These are phyloP conservation scores for Drosophila nigricruria DNA, from an alignment of 2,888 invertebrate genomes.

Conservation along the genomic window DNA sequence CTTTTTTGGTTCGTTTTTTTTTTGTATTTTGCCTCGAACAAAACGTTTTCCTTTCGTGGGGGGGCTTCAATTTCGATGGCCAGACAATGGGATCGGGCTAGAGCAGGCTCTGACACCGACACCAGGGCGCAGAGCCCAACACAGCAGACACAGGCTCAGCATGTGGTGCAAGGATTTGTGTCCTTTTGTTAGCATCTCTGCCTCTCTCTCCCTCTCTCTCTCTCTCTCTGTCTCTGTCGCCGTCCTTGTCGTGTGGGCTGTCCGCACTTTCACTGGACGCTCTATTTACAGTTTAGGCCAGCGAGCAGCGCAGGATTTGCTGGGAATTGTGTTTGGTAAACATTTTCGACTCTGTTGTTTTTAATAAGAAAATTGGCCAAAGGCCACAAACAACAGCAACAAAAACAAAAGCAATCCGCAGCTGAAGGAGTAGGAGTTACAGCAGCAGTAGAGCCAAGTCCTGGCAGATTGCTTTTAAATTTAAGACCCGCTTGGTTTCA, in stretches of 20 bases:
- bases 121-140: conserved; percentile 15
- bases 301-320: conserved; percentile 59
- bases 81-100: conserved; percentile 42
- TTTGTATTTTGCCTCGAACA: conserved; percentile 42
- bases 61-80: conserved; percentile 40
- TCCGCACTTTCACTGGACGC: conserved; percentile 76
- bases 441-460: conserved; percentile 13
- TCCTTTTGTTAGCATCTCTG: conserved; percentile 36
- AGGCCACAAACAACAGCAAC: conserved; percentile 61
- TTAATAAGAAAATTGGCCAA: conserved; percentile 80
- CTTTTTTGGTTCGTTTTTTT: conserved; percentile 23
- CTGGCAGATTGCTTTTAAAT: conserved; percentile 78
- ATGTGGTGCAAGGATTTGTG: conserved; percentile 73
- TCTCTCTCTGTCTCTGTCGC: too few species aligned
- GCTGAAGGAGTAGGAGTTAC: conserved; percentile 8
- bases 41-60: conserved; percentile 53
- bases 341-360: conserved; percentile 79
- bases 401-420: conserved; percentile 11
- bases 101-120: conserved; percentile 18
- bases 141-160: conserved; percentile 55
- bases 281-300: conserved; percentile 77
- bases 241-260: conserved; percentile 40
- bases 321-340: conserved; percentile 79
- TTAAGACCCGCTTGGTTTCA: conserved; percentile 62
- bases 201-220: background rate